These are phyloP conservation scores for Cerceris ruficornis DNA, from an alignment of 2,888 invertebrate genomes.

Conservation along the genomic window DNA sequence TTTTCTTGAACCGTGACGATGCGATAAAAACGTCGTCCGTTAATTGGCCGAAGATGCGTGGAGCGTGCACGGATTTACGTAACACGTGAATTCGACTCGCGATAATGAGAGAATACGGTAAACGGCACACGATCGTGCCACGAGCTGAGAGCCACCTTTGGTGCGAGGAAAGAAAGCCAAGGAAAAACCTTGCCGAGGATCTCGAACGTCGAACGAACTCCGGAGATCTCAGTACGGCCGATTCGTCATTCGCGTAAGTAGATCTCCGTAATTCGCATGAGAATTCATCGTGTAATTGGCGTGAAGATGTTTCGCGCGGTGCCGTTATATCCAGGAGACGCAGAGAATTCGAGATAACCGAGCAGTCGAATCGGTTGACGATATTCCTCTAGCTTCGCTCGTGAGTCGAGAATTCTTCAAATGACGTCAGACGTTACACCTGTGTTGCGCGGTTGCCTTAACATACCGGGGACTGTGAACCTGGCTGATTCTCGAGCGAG, in stretches of 20 bases:
- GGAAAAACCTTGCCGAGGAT: neutral
- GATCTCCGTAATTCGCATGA: too few relatives aligned
- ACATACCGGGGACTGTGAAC: neutral
- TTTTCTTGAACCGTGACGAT: slow-evolving; percentile 63
- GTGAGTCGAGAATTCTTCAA: neutral
- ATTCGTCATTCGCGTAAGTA: too few relatives aligned
- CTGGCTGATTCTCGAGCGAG: neutral
- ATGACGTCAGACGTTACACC: slow-evolving; percentile 14
- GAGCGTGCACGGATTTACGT: slow-evolving; percentile 59
- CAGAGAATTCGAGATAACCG: slow-evolving; percentile 1
- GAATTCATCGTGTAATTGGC: too few relatives aligned
- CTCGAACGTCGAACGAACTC: neutral
- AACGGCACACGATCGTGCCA: slow-evolving; percentile 8
- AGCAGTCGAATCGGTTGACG: neutral
- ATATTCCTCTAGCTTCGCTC: slow-evolving; percentile 2
- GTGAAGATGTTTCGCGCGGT: too few relatives aligned
- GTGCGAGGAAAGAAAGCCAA: neutral
- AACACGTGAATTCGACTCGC: slow-evolving; percentile 56
- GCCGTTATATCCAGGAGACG: neutral
- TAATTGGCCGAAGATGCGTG: slow-evolving; percentile 62
- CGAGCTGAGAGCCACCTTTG: neutral
- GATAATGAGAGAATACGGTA: slow-evolving; percentile 49
- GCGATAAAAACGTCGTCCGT: slow-evolving; percentile 60
- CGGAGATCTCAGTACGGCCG: too few relatives aligned
- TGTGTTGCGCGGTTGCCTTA: neutral